Conservation (phyloP, 2,113 vertebrate species). For the Odocoileus virginianus region DNA sequence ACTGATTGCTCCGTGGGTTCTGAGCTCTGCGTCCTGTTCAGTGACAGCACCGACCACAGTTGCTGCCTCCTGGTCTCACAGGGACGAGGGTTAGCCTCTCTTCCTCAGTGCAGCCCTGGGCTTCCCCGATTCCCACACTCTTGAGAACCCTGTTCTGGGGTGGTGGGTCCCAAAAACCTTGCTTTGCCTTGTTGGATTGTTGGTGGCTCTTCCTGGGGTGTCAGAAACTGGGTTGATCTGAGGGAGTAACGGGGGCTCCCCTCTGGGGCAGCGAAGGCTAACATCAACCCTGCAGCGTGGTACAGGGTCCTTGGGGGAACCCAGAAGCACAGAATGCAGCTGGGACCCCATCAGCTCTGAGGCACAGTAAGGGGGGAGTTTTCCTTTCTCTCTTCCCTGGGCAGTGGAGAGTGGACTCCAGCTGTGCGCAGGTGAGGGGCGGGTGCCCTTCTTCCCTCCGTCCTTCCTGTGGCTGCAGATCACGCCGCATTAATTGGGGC, state of each 20-base stretch:
- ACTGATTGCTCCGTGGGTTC: background rate
- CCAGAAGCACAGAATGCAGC: background rate
- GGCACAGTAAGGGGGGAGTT: background rate
- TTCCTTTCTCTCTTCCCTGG: background rate
- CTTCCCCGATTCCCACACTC: no score
- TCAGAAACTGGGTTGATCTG: background rate
- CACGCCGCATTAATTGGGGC: background rate
- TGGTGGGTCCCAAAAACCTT: no score
- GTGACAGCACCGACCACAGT: rapidly evolving
- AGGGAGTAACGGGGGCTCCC: rapidly evolving
- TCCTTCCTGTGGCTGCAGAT: rapidly evolving
- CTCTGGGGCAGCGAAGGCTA: no score
- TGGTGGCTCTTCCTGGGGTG: background rate
- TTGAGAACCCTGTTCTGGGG: background rate
- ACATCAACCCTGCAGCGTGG: rapidly evolving
- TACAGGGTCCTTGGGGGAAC: no score
- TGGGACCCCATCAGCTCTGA: rapidly evolving
- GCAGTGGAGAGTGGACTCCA: rapidly evolving
- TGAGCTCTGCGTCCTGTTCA: rapidly evolving
- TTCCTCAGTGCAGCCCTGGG: rapidly evolving
- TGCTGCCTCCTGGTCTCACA: background rate
- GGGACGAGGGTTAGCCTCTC: no score
- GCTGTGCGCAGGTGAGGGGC: no score
- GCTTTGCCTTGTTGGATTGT: rapidly evolving
- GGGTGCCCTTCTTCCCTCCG: background rate